Evolutionary conservation across 1,140 invertebrate species (phyloP).

Genomic region (Hyphantria cunea): DNA sequence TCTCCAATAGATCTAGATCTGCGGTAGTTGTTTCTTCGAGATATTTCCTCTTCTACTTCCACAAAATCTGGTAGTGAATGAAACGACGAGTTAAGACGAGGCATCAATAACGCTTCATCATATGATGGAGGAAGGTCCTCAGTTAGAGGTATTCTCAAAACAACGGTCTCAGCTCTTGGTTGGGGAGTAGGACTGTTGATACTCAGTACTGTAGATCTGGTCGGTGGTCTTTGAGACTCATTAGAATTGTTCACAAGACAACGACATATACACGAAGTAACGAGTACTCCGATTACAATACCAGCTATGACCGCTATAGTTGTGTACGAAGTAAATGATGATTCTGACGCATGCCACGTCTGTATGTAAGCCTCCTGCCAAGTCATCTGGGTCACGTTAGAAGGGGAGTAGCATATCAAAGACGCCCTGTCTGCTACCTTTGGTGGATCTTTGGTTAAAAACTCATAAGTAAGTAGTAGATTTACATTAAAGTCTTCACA

Average conservation of each 20-base stretch:
- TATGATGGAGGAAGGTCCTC: constrained; percentile 87
- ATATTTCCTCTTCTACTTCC: constrained; percentile 50
- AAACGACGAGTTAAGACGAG: constrained; percentile 83
- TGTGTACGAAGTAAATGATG: constrained; percentile 73
- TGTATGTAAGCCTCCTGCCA: constrained; percentile 86
- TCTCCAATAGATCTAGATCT: constrained; percentile 72
- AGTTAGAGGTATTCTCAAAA: constrained; percentile 79
- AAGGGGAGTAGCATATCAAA: constrained; percentile 83
- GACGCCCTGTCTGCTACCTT: constrained; percentile 72
- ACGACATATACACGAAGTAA: constrained; percentile 80
- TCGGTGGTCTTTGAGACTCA: constrained; percentile 70
- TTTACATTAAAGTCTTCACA: constrained; percentile 84
- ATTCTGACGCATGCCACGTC: constrained; percentile 80
- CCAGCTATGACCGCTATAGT: constrained; percentile 83
- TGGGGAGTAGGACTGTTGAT: constrained; percentile 80
- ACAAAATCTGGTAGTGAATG: constrained; percentile 83
- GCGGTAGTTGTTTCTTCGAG: constrained; percentile 38
- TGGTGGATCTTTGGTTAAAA: constrained; percentile 79
- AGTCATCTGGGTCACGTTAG: constrained; percentile 83
- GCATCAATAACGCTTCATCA: constrained; percentile 87
- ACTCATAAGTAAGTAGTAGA: constrained; percentile 83
- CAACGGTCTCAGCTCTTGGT: constrained; percentile 62
- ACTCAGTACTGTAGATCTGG: constrained; percentile 77
- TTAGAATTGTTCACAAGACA: constrained; percentile 80
- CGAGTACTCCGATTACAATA: constrained; percentile 77